Evolutionary conservation across 2,888 invertebrate genomes (phyloP), one percentile per base, ranked within the genome.

Genomic region (Oscheius sp.): DNA sequence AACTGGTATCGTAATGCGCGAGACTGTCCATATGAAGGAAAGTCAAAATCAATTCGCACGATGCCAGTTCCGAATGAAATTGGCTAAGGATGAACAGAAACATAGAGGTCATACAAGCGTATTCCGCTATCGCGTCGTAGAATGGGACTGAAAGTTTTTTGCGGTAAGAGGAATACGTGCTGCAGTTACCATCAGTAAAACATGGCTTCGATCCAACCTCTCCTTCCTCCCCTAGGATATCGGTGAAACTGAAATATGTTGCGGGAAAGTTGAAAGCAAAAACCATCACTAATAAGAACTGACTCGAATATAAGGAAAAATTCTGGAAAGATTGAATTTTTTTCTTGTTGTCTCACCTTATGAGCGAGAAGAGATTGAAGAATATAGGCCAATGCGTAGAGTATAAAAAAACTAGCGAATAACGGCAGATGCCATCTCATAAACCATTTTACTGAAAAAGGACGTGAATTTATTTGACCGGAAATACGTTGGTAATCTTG

Each of bases 371-470:
- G 44, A 41, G 12, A 24, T 41, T 12, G 44, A 26, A 44, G 22
- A 2, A 41, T 41, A 30, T 59, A 59, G 28, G 26, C n/a, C 1
- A 59, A n/a, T 1, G 44, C 24, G n/a, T 59, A 59, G 2, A 26
- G 14, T 8, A 44, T 14, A 44, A 59, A 59, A 5, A 17, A 1
- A 9, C 8, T 20, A 2, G 22, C 59, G n/a, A 59, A 59, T 2
- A 26, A 8, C 8, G 59, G 41, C n/a, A 59, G 12, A 24, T 41
- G 41, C 44, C 44, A 59, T 41, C 26, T 30, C 59, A 59, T 59
- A n/a, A n/a, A 59, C 24, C n/a, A 20, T 36, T 33, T 56, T n/a
- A 56, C 56, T 56, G 22, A 56, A 54, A 54, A 2, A 20, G n/a
- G n/a, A n/a, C 20, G n/a, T n/a, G 20, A n/a, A 3, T 12, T 2